phyloP scores from a whole-genome alignment of 2,797 vertebrate species.

The Neosilurus mollespiculum region DNA sequence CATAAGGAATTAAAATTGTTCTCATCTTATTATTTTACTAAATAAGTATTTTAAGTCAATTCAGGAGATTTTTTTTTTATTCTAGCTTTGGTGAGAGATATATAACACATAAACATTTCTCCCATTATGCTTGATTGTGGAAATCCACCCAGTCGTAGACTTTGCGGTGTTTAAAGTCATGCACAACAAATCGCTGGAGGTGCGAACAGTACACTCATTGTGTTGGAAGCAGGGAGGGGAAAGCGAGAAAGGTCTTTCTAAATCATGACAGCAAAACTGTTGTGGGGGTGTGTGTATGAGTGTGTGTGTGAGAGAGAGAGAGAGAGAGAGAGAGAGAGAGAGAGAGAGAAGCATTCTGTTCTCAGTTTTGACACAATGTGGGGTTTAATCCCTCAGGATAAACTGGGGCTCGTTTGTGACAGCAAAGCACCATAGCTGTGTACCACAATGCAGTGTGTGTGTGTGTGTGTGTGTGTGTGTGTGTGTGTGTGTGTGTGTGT shows the following conservation, averaged over 20 bases:
- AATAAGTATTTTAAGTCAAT: not conserved
- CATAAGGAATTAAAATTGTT: not conserved
- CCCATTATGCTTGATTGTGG: not conserved
- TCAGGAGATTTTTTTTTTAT: not conserved
- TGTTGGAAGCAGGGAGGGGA: slow-evolving; percentile 38
- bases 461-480: slow-evolving; percentile 19
- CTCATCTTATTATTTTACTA: not conserved
- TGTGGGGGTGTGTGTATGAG: not conserved
- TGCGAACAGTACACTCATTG: slow-evolving; percentile 45
- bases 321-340: not conserved
- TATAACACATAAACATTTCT: not conserved
- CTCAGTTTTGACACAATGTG: slow-evolving; percentile 53
- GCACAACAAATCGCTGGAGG: slow-evolving; percentile 15
- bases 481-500: not conserved
- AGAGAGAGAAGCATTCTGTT: slow-evolving; percentile 32
- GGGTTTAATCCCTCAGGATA: slow-evolving; percentile 64
- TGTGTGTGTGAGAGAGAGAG: not conserved
- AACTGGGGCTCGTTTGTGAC: slow-evolving; percentile 58
- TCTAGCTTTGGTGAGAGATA: not conserved
- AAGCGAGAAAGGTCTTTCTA: slow-evolving; percentile 30
- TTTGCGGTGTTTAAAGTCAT: not conserved
- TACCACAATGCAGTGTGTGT: slow-evolving; percentile 16
- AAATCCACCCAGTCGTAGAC: not conserved
- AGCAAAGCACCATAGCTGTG: slow-evolving; percentile 55
- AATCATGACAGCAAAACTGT: slow-evolving; percentile 59